phyloP scores from a whole-genome alignment of 1,140 invertebrate species.

The Diorhabda sublineata region DNA sequence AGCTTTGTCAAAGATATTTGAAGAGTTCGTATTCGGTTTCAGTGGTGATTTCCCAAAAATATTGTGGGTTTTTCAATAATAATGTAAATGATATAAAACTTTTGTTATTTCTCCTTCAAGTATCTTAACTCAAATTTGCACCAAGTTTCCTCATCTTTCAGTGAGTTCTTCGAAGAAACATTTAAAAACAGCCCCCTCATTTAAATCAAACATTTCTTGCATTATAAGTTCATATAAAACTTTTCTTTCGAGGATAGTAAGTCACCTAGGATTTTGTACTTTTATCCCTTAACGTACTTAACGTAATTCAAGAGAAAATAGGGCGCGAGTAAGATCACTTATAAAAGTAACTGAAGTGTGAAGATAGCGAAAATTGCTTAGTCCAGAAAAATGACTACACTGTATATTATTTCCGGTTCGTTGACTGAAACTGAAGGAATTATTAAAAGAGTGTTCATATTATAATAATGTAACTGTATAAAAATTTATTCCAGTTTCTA shows the following conservation, averaged over 20 bases:
- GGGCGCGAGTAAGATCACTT: background rate
- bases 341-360: constrained; percentile 13
- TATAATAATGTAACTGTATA: background rate
- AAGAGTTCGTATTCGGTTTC: too few species aligned
- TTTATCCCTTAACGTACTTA: background rate
- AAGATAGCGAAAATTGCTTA: constrained; percentile 9
- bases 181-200: background rate
- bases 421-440: background rate
- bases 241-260: background rate
- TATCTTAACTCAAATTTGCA: background rate
- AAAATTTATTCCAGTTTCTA: too few species aligned
- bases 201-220: background rate
- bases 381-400: background rate
- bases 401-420: background rate
- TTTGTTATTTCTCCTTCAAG: too few species aligned
- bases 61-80: too few species aligned
- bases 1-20: too few species aligned
- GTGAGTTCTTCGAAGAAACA: background rate
- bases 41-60: too few species aligned
- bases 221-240: background rate
- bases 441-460: background rate
- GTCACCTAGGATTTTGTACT: background rate
- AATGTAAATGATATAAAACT: too few species aligned
- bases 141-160: background rate
- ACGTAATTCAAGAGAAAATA: constrained; percentile 8